These are phyloP conservation scores for Enteromius trimaculatus DNA, from an alignment of 2,797 vertebrate species.

Conservation along the genomic window DNA sequence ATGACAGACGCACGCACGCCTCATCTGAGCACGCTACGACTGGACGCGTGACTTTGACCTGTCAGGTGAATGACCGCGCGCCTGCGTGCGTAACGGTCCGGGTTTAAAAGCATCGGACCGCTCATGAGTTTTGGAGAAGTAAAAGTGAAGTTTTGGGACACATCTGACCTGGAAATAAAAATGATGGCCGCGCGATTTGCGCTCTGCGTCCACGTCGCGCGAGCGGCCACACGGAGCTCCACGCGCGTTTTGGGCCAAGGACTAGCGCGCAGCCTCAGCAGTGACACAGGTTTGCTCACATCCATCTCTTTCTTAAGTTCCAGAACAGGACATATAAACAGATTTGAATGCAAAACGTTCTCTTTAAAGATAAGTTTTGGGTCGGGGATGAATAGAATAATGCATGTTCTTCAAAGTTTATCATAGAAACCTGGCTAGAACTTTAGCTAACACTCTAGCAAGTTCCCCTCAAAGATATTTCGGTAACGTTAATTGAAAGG, in stretches of 20 bases:
- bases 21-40: neutral
- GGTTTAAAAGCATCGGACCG: neutral
- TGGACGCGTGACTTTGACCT: conserved; percentile 22
- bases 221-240: neutral
- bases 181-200: neutral
- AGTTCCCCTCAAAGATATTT: neutral
- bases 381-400: neutral
- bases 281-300: conserved; percentile 41
- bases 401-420: neutral
- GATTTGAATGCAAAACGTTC: neutral
- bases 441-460: neutral
- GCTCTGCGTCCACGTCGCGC: neutral
- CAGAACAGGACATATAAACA: neutral
- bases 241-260: neutral
- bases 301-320: neutral
- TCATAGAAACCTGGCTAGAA: neutral
- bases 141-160: neutral
- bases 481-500: neutral
- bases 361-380: too few species aligned
- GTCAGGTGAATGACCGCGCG: conserved; percentile 53
- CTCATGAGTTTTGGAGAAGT: neutral
- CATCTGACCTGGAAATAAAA: neutral
- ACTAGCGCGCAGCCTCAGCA: conserved; percentile 40
- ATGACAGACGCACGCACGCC: neutral
- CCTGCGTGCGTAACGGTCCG: conserved; percentile 16